phyloP scores from a whole-genome alignment of 2,113 vertebrate genomes.

The Xenotilapia longispinis region DNA sequence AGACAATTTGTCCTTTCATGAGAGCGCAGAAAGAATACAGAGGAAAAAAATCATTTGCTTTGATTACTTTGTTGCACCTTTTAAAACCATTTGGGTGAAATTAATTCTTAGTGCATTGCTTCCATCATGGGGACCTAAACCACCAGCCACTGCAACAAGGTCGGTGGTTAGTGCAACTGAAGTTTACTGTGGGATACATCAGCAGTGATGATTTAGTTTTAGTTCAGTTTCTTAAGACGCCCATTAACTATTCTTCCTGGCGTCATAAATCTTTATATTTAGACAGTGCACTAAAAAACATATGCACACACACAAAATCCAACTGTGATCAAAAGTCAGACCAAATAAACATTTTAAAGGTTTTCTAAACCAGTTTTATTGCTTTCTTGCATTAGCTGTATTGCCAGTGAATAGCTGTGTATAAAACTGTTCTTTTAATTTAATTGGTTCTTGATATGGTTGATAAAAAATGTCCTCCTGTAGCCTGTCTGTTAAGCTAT shows the following conservation, averaged over 20 bases:
- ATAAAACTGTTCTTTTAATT: neutral
- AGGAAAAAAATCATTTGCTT: neutral
- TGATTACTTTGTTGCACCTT: neutral
- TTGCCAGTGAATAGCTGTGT: neutral
- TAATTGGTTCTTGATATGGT: neutral
- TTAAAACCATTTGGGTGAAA: neutral
- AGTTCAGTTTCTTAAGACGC: neutral
- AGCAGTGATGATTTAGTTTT: neutral
- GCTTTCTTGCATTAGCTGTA: neutral
- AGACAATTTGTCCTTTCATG: slow-evolving; percentile 15
- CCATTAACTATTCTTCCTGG: neutral
- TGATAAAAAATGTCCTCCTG: neutral
- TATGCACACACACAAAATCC: neutral
- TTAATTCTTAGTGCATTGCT: neutral
- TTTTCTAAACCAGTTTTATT: neutral
- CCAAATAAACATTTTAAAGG: neutral
- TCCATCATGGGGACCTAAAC: neutral
- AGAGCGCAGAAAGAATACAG: neutral
- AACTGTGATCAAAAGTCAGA: neutral
- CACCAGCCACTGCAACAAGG: neutral
- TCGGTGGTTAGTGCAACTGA: neutral
- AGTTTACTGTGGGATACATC: neutral
- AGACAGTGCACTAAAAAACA: neutral
- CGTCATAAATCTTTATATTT: neutral
- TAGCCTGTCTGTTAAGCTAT: neutral